Percentiles rank a stretch among this genome's conserved stretches.
Evolutionary conservation across 2,888 invertebrate genomes (phyloP).

Genomic region (Eumerus sabulonum): DNA sequence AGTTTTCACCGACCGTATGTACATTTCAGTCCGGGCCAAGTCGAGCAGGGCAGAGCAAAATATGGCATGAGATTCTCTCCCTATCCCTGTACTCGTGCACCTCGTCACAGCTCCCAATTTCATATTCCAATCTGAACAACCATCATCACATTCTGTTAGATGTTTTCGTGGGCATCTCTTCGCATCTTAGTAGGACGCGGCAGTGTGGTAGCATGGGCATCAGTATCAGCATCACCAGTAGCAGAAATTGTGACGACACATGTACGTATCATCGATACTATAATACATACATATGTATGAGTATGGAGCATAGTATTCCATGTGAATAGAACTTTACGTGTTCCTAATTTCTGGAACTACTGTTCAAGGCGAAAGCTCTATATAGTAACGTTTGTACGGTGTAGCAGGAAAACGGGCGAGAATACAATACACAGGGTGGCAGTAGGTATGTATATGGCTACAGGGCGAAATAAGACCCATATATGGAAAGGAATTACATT

Average conservation of each 20-base stretch:
- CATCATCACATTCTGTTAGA: constrained; percentile 55
- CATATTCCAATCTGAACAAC: constrained; percentile 33
- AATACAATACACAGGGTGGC: constrained; percentile 37
- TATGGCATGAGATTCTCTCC: constrained; percentile 46
- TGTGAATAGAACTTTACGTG: constrained; percentile 67
- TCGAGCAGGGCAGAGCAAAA: too few relatives aligned
- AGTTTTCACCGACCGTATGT: constrained; percentile 42
- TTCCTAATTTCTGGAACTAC: constrained; percentile 66
- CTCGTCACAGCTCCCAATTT: constrained; percentile 30
- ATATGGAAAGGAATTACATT: constrained; percentile 69
- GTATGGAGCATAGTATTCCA: constrained; percentile 48
- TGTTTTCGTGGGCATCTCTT: constrained; percentile 50
- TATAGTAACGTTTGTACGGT: constrained; percentile 34
- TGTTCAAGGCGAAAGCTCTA: constrained; percentile 58
- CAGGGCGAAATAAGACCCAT: constrained; percentile 66
- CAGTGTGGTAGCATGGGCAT: constrained; percentile 28
- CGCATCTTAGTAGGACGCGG: constrained; percentile 53
- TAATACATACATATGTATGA: constrained; percentile 36
- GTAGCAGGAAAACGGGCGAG: not conserved
- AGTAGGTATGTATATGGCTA: constrained; percentile 59
- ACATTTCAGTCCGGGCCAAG: constrained; percentile 5
- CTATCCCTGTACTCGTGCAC: constrained; percentile 17
- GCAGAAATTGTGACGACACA: constrained; percentile 15
- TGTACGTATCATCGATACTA: too few relatives aligned
- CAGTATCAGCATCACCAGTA: constrained; percentile 19